Percentiles rank a stretch among this genome's conserved stretches.
These are phyloP conservation scores for Tragulus kanchil DNA, from an alignment of 2,113 vertebrate genomes.

Conservation along the genomic window DNA sequence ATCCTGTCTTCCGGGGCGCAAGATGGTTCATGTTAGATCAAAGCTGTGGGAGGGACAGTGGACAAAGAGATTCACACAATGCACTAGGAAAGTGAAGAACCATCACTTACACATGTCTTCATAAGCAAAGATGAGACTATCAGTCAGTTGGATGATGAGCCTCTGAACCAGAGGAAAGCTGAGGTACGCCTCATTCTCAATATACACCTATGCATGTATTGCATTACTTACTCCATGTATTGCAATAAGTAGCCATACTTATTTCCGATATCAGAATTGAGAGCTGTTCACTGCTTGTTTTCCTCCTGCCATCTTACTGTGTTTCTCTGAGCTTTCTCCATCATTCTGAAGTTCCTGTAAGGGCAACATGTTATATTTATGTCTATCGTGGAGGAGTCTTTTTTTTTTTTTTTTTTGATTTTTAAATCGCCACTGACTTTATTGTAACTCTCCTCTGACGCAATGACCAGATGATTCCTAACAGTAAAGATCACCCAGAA, in stretches of 20 bases:
- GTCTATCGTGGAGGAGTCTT: not conserved
- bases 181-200: not conserved
- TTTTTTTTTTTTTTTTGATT: not conserved
- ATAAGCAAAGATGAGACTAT: not conserved
- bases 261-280: not conserved
- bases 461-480: not conserved
- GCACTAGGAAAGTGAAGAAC: not conserved
- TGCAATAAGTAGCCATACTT: not conserved
- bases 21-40: not conserved
- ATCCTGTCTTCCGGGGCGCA: not conserved
- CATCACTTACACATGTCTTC: not conserved
- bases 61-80: not conserved
- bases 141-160: not conserved
- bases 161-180: not conserved
- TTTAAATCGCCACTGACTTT: constrained; percentile 24
- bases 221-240: not conserved
- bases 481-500: not conserved
- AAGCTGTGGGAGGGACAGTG: not conserved
- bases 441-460: not conserved
- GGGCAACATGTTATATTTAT: not conserved
- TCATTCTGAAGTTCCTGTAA: not conserved
- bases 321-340: not conserved
- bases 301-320: not conserved
- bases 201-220: not conserved
- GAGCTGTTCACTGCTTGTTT: not conserved